Conservation (phyloP, 2,113 vertebrate genomes). For the Cacatua alba region DNA sequence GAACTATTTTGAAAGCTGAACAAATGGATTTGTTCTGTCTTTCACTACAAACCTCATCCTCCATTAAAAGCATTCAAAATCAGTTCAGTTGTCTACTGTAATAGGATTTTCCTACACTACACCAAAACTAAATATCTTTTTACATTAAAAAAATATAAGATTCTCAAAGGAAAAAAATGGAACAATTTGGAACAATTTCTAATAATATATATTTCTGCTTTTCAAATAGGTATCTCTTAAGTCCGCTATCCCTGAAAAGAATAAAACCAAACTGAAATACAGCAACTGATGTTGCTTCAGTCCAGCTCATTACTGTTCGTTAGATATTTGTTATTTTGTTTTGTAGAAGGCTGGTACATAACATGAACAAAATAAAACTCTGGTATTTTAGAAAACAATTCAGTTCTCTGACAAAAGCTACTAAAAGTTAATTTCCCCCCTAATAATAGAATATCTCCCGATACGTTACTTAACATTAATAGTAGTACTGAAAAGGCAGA, state of each 20-base stretch:
- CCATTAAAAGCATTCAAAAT: background rate
- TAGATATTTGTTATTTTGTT: background rate
- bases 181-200: background rate
- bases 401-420: background rate
- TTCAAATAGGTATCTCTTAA: background rate
- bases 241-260: background rate
- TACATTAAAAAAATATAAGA: background rate
- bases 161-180: background rate
- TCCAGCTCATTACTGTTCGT: background rate
- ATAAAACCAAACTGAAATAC: background rate
- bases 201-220: background rate
- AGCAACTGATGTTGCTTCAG: background rate
- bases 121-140: background rate
- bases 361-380: background rate
- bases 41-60: background rate
- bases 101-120: background rate
- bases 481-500: background rate
- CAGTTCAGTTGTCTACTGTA: background rate
- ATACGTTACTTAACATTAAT: background rate
- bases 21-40: background rate
- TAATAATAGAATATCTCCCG: background rate
- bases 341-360: background rate
- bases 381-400: background rate
- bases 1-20: background rate
- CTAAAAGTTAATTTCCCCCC: background rate